Base-by-base conservation (phyloP, 2,888 invertebrate species). In the Drosophila kuntzei region DNA sequence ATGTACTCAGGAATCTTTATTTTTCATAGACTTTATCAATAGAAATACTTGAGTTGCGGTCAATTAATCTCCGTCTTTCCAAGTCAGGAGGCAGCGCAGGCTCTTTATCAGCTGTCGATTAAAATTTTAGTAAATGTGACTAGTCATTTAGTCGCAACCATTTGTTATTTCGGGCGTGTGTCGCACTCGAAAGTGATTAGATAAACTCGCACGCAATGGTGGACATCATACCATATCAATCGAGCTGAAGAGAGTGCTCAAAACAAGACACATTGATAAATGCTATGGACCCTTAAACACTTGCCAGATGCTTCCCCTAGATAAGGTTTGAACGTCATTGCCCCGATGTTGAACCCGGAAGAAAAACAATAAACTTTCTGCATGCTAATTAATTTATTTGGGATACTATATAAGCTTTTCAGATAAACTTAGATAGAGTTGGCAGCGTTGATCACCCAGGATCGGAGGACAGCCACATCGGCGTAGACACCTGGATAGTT, bases 401-500 rank as follows among this genome's bases (percentile, higher is more conserved):
- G 29, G 7, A 54, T 54, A 18, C 18, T 32, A 20, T 1, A 7
- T 36, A 7, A 22, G 22, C 14, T 11, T 5, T 12, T 14, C 8
- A 16, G 39, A 50, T 29, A 16, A 11, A 12, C 11, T 67, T 73
- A 73, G 43, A 73, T 32, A 9, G 44, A 53, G 37, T 62, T 58
- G 41, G 80, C 79, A 8, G 59, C 59, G 20, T 55, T 53, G 5
- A 62, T 22, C 9, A 87, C 75, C 88, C 88, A 88, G 14, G 16
- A 4, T 20, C 75, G 64, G 3, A 79, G 50, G 0, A 53, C 64
- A 27, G 80, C 47, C 20, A 86, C 79, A 47, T 80, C 64, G 39
- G 71, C 59, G 20, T 71, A 86, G 18, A 86, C 86, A 22, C 86
- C 89, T 5, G 85, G 89, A 49, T 80, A 87, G 0, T 65, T 65